Base-by-base conservation (phyloP, 2,113 vertebrate genomes). In the Nematolebias whitei region DNA sequence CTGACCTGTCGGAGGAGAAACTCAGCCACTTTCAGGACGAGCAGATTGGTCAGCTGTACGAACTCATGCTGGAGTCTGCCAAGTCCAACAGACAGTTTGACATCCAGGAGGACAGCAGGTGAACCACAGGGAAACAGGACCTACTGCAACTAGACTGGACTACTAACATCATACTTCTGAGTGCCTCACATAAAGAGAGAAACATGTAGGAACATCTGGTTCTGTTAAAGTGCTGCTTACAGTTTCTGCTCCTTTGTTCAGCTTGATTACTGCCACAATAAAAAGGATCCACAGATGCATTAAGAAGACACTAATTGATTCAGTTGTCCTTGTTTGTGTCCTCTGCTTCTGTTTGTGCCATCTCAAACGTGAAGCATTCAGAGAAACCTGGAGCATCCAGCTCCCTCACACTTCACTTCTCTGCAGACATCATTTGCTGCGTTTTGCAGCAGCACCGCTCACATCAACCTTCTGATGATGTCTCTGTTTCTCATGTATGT, bases 1-100 rank as follows among this genome's bases (percentile, higher is more conserved):
- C 75, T 18, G 35, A 88, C 9, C 92, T 99, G 32, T 68, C 94
- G 0, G 91, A 95, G 55, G 90, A 90, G 26, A 93, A 91, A 3
- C 92, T 98, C 47, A 54, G 87, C 58, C 84, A 91, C 52, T 94
- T 98, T 62, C 92, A 93, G 68, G 92, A 93, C 2, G 94, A 97
- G 16, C 97, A 99, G 71, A 91, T 98, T 3, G 93, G 95, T 50
- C 96, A 98, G 65, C 88, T 98, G 72, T 94, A 95, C 39, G 93
- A 98, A 76, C 92, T 99, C 61, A 96, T 99, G 97, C 88, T 92
- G 0, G 96, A 98, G 54, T 83, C 96, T 60, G 96, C 93, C 66
- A 98, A 97, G 86, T 90, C 94, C 72, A 94, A 82, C 68, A 84
- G 71, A 65, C 94, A 95, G 80, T 92, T 93, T 65, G 64, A 89